Evolutionary conservation across 2,113 vertebrate genomes (phyloP).

Genomic region (Machaerirhynchus nigripectus): DNA sequence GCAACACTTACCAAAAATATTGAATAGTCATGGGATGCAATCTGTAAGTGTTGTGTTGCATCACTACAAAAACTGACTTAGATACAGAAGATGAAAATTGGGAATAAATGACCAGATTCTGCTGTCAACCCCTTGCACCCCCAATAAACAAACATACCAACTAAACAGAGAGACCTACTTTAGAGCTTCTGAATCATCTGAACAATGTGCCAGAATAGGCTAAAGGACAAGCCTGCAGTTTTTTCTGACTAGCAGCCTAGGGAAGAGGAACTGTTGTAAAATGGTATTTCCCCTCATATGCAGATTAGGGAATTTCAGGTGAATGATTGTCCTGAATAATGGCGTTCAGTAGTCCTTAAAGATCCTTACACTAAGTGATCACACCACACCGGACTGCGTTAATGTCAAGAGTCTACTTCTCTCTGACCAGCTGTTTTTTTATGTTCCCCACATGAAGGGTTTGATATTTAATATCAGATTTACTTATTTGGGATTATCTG

Average conservation of each 20-base stretch:
- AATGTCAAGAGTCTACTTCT: background rate
- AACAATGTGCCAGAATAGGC: background rate
- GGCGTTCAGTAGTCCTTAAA: background rate
- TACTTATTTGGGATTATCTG: background rate
- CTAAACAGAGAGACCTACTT: background rate
- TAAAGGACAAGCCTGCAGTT: background rate
- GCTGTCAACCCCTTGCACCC: rapidly evolving
- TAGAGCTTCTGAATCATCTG: background rate
- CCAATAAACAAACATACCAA: background rate
- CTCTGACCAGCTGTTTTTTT: background rate
- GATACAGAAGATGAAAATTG: background rate
- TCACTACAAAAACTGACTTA: background rate
- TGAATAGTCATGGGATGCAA: background rate
- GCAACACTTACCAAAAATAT: background rate
- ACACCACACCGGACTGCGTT: background rate
- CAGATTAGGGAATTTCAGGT: background rate
- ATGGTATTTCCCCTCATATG: background rate
- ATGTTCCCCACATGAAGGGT: rapidly evolving
- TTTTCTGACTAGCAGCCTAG: background rate
- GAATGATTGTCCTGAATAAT: background rate
- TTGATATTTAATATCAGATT: background rate
- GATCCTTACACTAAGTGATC: background rate
- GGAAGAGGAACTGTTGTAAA: background rate
- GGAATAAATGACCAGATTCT: background rate
- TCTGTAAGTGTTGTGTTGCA: background rate